Conservation (phyloP, 2,888 invertebrate genomes). For the Lasius platythorax region DNA sequence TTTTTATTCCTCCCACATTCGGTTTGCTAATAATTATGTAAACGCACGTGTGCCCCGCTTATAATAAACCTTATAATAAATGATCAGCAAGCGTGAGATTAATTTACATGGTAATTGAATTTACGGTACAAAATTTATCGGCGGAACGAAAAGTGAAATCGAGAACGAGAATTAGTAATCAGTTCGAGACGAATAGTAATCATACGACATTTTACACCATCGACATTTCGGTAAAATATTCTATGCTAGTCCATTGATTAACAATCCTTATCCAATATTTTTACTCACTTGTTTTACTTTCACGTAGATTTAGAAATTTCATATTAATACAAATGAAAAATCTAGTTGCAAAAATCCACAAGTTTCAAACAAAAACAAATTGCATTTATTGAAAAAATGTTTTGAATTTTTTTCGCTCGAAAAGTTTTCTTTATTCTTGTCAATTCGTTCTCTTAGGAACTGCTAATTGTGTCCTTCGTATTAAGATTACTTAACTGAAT, state of each 20-base stretch:
- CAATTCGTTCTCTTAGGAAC: neutral
- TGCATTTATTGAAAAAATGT: neutral
- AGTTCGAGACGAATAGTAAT: neutral
- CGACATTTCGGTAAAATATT: neutral
- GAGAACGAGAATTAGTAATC: neutral
- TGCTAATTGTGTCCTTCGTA: neutral
- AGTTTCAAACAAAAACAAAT: neutral
- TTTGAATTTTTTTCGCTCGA: neutral
- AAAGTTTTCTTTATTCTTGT: too few relatives aligned
- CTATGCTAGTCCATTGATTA: neutral
- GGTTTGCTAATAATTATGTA: slow-evolving; percentile 4
- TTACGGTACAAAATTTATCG: neutral
- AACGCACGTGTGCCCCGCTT: neutral
- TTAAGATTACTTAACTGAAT: slow-evolving; percentile 11
- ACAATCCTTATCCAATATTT: too few relatives aligned
- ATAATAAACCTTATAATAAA: neutral
- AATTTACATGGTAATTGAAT: slow-evolving; percentile 40
- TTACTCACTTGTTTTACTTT: neutral
- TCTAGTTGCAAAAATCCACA: neutral
- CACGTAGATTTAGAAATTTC: neutral
- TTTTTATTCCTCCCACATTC: neutral
- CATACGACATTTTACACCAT: neutral
- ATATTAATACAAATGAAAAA: neutral
- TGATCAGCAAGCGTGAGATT: slow-evolving; percentile 18
- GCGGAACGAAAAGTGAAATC: slow-evolving; percentile 17